Evolutionary conservation across 2,113 vertebrate genomes (phyloP).

Genomic region (Alaudala cheleensis): DNA sequence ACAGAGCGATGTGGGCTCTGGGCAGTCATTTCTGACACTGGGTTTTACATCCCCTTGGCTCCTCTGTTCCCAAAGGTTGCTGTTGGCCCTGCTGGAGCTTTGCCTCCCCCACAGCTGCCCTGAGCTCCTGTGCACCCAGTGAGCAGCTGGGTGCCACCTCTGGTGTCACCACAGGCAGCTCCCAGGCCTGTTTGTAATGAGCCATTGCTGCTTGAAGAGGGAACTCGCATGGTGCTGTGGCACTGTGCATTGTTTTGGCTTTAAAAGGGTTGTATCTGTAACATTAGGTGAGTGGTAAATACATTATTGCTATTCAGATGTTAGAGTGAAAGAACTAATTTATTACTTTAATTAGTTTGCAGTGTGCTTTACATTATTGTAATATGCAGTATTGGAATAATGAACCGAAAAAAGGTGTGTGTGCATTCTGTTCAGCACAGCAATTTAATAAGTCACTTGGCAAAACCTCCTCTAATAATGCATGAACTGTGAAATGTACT

Average conservation of each 20-base stretch:
- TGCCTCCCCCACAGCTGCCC: not conserved
- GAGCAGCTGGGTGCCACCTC: not conserved
- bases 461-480: conserved; percentile 31
- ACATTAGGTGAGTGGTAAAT: not conserved
- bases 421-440: conserved; percentile 8
- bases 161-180: not conserved
- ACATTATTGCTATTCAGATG: not conserved
- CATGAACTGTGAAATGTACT: conserved; percentile 39
- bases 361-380: conserved; percentile 14
- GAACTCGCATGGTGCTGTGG: not conserved
- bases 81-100: not conserved
- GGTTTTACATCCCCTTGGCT: not conserved
- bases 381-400: conserved; percentile 40
- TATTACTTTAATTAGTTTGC: conserved; percentile 45
- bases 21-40: not conserved
- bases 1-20: not conserved
- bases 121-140: rapidly evolving
- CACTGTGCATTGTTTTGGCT: not conserved
- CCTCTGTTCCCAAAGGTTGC: rapidly evolving
- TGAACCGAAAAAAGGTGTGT: conserved; percentile 24
- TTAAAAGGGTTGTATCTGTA: not conserved
- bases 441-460: conserved; percentile 43
- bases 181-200: rapidly evolving
- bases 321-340: conserved; percentile 23
- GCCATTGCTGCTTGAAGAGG: not conserved